A percentile compares a stretch with the other conserved stretches of the same genome.
These are phyloP conservation scores for Sus cebifrons DNA, from an alignment of 2,797 vertebrate genomes.

Conservation along the genomic window DNA sequence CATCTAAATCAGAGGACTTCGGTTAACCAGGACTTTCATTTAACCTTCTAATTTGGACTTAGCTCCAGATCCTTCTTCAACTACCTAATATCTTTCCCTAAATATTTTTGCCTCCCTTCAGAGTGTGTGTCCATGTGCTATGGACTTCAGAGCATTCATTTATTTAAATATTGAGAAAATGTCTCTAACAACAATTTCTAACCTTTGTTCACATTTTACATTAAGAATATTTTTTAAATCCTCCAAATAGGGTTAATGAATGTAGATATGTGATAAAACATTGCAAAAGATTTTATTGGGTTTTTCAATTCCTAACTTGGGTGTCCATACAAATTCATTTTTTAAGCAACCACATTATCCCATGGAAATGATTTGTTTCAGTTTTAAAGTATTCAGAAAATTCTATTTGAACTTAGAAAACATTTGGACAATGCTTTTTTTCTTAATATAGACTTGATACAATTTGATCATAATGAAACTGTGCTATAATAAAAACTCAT, in stretches of 20 bases:
- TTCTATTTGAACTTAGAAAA: background rate
- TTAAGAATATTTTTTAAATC: slow-evolving; percentile 9
- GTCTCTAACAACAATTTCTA: background rate
- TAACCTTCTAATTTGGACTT: background rate
- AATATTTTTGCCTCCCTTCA: background rate
- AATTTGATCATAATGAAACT: slow-evolving; percentile 68
- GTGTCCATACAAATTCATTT: slow-evolving; percentile 27
- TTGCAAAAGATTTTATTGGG: background rate
- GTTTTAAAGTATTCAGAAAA: slow-evolving; percentile 29
- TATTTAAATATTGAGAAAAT: slow-evolving; percentile 55
- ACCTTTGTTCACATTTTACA: slow-evolving; percentile 20
- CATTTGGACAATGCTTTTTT: slow-evolving; percentile 53
- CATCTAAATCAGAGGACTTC: background rate
- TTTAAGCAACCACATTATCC: background rate
- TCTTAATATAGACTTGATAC: slow-evolving; percentile 64
- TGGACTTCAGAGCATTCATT: background rate
- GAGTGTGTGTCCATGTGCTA: background rate
- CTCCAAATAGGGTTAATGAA: slow-evolving; percentile 10
- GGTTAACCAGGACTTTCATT: slow-evolving; percentile 38
- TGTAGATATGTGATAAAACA: background rate
- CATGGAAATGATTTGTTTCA: background rate
- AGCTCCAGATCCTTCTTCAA: slow-evolving; percentile 22
- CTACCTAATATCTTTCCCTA: background rate
- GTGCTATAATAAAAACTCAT: slow-evolving; percentile 49
- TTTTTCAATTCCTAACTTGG: background rate